Evolutionary conservation across 2,888 invertebrate genomes (phyloP).

Genomic region (Gastracanthus pulcherrimus): DNA sequence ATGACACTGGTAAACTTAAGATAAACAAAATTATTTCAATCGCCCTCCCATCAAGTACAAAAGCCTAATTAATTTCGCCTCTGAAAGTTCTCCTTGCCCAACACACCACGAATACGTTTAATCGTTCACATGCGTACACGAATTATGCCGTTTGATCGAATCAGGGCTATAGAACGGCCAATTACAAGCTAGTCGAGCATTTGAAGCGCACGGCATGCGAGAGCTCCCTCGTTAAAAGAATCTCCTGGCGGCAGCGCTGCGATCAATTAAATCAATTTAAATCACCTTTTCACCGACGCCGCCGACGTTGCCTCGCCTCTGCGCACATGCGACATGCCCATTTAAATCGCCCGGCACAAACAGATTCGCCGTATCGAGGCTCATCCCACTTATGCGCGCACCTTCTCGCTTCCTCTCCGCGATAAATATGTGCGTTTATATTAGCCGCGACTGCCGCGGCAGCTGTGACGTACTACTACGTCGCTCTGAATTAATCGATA

Average conservation of each 20-base stretch:
- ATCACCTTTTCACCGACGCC: slow-evolving; percentile 23
- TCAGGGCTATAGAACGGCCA: slow-evolving; percentile 30
- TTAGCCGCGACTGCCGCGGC: too few species aligned
- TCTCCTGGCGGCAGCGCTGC: not conserved
- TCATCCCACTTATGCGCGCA: not conserved
- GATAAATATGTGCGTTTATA: not conserved
- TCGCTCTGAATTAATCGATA: too few species aligned
- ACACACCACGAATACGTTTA: too few species aligned
- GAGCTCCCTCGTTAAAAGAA: not conserved
- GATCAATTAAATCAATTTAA: slow-evolving; percentile 49
- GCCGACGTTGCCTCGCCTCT: not conserved
- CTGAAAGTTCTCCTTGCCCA: too few species aligned
- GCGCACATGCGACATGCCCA: too few species aligned
- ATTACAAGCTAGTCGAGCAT: slow-evolving; percentile 19
- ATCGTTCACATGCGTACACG: too few species aligned
- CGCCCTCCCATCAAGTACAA: too few species aligned
- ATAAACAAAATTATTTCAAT: too few species aligned
- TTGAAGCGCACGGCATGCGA: not conserved
- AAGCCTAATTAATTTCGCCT: too few species aligned
- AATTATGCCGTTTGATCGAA: slow-evolving; percentile 29
- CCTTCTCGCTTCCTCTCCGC: too few species aligned
- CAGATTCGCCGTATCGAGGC: slow-evolving; percentile 4
- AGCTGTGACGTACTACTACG: too few species aligned
- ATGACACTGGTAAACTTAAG: not conserved
- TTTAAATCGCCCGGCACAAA: slow-evolving; percentile 11